Evolutionary conservation across 1,140 invertebrate genomes (phyloP), one percentile per base, ranked within the genome.

Genomic region (Chironomus striatipennis): DNA sequence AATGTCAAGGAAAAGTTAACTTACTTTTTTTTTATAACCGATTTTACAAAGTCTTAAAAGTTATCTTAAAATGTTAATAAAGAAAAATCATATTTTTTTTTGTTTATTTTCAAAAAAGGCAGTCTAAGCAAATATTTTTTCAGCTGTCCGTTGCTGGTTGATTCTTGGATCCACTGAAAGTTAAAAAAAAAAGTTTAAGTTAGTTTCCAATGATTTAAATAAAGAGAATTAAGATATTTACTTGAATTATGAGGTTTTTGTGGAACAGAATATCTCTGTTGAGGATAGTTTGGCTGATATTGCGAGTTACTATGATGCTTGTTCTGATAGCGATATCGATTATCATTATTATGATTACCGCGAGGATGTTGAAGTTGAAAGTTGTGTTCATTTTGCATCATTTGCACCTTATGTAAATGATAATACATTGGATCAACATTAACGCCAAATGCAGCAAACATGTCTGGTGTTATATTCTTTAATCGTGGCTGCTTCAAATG

Each of bases 71-170:
- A 5, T 34, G 1, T 34, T 2, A 34, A 34, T 34, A 34, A 34
- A 34, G 24, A 34, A 34, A 34, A 34, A 34, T 34, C 5, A 34
- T 34, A 34, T 34, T 34, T 34, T 34, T 34, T 34, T 34, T 34
- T 34, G 24, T 34, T 34, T 34, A 34, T 34, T 34, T 34, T 34
- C 24, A 34, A 57, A n/a, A 57, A 57, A 57, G 47, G 47, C 47
- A 57, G 47, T 57, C 47, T 57, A 57, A 57, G 47, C 47, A 57
- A 57, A 57, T n/a, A 10, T n/a, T 57, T 57, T 57, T n/a, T 57
- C 47, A 15, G n/a, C n/a, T n/a, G 47, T n/a, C n/a, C 47, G 47
- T n/a, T 57, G 47, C n/a, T 57, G 47, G n/a, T 57, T 57, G 12
- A 57, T 57, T 57, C 47, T 12, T 57, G 47, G 47, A 57, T 57